Evolutionary conservation across 2,113 vertebrate genomes (phyloP).

Genomic region (Actenoides hombroni): DNA sequence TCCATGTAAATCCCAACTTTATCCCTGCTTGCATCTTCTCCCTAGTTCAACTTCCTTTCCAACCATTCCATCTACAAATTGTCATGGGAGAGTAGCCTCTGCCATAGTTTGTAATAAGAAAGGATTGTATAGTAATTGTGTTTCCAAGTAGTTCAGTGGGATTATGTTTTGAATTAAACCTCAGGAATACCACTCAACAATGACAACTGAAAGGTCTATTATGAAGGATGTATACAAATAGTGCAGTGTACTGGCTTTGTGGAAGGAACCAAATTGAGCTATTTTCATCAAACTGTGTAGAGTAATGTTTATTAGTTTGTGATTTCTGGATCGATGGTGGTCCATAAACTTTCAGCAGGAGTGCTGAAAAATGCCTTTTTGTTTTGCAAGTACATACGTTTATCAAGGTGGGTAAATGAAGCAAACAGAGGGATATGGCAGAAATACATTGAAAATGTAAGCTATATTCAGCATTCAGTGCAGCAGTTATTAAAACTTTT

Average conservation of each 20-base stretch:
- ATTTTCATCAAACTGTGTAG: not conserved
- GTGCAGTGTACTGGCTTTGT: not conserved
- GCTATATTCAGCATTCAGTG: not conserved
- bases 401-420: not conserved
- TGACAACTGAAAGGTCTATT: not conserved
- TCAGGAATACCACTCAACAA: not conserved
- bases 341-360: not conserved
- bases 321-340: not conserved
- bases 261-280: not conserved
- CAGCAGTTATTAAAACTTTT: not conserved
- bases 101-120: not conserved
- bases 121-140: not conserved
- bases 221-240: not conserved
- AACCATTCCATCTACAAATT: not conserved
- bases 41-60: not conserved
- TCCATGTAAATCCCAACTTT: not conserved
- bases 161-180: not conserved
- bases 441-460: not conserved
- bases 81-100: not conserved
- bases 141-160: not conserved
- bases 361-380: not conserved
- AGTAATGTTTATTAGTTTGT: not conserved
- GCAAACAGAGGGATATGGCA: not conserved
- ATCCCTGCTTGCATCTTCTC: not conserved
- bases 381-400: rapidly evolving